Evolutionary conservation across 2,888 invertebrate genomes (phyloP), one percentile per base, ranked within the genome.

Genomic region (Lysandra coridon): DNA sequence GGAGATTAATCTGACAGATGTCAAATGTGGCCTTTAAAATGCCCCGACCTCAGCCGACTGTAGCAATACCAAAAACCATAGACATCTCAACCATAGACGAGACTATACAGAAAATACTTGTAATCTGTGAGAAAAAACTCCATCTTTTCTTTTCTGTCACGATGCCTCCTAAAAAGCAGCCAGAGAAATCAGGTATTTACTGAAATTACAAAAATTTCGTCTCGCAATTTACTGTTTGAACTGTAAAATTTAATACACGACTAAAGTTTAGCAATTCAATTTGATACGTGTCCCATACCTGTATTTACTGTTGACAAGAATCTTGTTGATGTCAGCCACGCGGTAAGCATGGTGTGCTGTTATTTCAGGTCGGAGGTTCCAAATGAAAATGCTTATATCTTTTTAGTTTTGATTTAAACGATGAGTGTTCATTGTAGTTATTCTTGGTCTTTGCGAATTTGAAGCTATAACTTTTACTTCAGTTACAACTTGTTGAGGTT

Each of bases 141-240:
- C 93, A 92, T 94, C 94, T 94, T 93, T 76, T 93, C 93, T 90
- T 94, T 76, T 93, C 93, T 89, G 92, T 93, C 92, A 92, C 93
- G 92, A 98, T 98, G 98, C 97, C 97, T 96, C 98, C 98, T 87
- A 96, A 96, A 92, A 98, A 98, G 96, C 97, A 97, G 90, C 96
- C 97, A 87, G 97, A 98, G 90, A 97, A 98, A 95, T 95, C 97
- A 95, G 97, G 97, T 97, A 96, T 95, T 95, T 93, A 89, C 90
- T 79, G 78, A 37, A 75, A 75, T 79, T 83, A 81, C 14, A 60
- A 44, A 44, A 62, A 49, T 73, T 78, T 30, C 3, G 4, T 37
- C 12, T 12, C 33, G 37, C 33, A 17, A 69, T 17, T 37, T 69
- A 33, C 33, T 4, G 1, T 37, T 33, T 37, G 1, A 37, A 69